Evolutionary conservation across 2,797 vertebrate species (phyloP), one percentile per base, ranked within the genome.

Genomic region (Neosilurus mollespiculum): DNA sequence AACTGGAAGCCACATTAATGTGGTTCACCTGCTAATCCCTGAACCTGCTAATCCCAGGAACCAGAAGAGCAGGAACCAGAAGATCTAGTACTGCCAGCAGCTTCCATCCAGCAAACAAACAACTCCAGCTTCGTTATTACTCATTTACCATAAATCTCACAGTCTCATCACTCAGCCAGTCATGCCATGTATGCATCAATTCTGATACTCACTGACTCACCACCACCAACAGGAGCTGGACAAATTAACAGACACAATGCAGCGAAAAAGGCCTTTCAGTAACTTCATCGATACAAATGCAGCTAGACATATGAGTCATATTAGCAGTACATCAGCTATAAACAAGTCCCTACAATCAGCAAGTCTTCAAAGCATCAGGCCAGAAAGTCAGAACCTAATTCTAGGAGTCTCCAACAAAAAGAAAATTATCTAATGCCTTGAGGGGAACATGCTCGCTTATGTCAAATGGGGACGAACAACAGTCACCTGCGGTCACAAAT

Each of bases 161-260:
- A 30, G 69, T 75, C 59, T 73, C 69, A 16, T 61, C 78, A 51
- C 34, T 80, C 83, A 75, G 11, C 6, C 61, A 22, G 26, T 73
- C 83, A 81, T n/a, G 83, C 62, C 14, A 37, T 69, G 34, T 34
- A 69, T 15, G 37, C 83, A 67, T 80, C 83, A 51, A 67, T 43
- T n/a, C 67, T 73, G 53, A 72, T 49, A 22, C 51, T 73, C 59
- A 73, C 69, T 80, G 83, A 84, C 49, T 84, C 83, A 84, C 53
- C 26, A n/a, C 43, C 24, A 16, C 14, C n/a, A 26, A 64, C 67
- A 56, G 59, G 67, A 37, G 58, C 12, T 16, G 62, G 34, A 49
- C 66, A 73, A 53, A 64, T 15, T 37, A 65, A 80, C 75, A 53
- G 34, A 43, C 70, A 78, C 26, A 37, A 69, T 51, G 22, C 66